A percentile compares a stretch with the other conserved stretches of the same genome.
These are phyloP conservation scores for Carettochelys insculpta DNA, from an alignment of 2,113 vertebrate genomes.

Conservation along the genomic window DNA sequence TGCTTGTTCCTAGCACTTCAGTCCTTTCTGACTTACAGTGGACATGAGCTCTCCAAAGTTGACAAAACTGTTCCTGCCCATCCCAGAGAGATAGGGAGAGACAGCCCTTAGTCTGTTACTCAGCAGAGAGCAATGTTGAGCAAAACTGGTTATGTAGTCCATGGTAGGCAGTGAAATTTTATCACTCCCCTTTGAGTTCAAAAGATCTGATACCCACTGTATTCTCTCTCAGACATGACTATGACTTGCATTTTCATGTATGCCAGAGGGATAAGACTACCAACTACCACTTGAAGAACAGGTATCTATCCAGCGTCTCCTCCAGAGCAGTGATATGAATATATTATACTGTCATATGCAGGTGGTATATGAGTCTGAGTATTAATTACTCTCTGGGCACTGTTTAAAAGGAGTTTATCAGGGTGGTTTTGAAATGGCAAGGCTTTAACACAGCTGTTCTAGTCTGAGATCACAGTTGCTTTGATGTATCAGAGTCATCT, in stretches of 20 bases:
- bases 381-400: conserved; percentile 36
- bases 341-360: not conserved
- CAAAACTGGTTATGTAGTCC: not conserved
- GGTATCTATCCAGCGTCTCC: not conserved
- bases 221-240: not conserved
- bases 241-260: fast-evolving
- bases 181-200: not conserved
- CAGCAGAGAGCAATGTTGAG: not conserved
- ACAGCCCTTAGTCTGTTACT: not conserved
- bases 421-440: conserved; percentile 9
- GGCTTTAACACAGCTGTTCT: conserved; percentile 62
- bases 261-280: not conserved
- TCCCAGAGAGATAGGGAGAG: not conserved
- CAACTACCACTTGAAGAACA: not conserved
- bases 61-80: not conserved
- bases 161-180: not conserved
- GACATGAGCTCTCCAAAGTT: not conserved
- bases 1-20: not conserved
- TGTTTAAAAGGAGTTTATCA: not conserved
- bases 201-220: not conserved
- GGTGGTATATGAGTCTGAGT: conserved; percentile 34
- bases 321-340: not conserved
- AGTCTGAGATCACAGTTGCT: conserved; percentile 59
- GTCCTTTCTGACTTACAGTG: not conserved
- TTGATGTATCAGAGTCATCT: conserved; percentile 66